These are phyloP conservation scores for Caenorhabditis becei DNA, from an alignment of 2,888 invertebrate genomes.

Conservation along the genomic window DNA sequence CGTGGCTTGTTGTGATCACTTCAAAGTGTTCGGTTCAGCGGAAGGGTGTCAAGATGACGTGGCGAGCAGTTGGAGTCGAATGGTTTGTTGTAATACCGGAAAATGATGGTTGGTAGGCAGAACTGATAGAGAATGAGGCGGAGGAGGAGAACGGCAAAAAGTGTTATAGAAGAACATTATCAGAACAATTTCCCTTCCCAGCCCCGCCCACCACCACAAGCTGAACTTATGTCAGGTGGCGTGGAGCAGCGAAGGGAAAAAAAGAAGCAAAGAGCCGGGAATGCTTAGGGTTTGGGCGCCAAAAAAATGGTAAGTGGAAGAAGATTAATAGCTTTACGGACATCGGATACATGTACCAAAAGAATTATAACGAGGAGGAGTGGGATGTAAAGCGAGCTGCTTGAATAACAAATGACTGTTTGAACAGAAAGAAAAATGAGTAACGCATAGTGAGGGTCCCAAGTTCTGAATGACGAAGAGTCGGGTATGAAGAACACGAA, in stretches of 20 bases:
- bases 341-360: slow-evolving; percentile 60
- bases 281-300: slow-evolving; percentile 36
- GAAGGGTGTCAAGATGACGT: slow-evolving; percentile 22
- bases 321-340: slow-evolving; percentile 61
- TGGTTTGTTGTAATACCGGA: slow-evolving; percentile 59
- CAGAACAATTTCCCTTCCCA: slow-evolving; percentile 39
- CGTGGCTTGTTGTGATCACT: not conserved
- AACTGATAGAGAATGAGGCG: slow-evolving; percentile 29
- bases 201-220: slow-evolving; percentile 53
- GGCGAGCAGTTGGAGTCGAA: slow-evolving; percentile 35
- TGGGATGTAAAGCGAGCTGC: slow-evolving; percentile 57
- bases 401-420: slow-evolving; percentile 62
- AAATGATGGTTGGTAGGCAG: slow-evolving; percentile 34
- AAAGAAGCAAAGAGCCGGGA: slow-evolving; percentile 29
- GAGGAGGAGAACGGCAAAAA: slow-evolving; percentile 37
- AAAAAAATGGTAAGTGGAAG: slow-evolving; percentile 59
- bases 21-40: slow-evolving; percentile 14
- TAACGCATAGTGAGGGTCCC: slow-evolving; percentile 16
- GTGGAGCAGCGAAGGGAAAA: slow-evolving; percentile 27
- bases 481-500: slow-evolving; percentile 8
- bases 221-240: slow-evolving; percentile 59
- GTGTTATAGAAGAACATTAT: slow-evolving; percentile 48
- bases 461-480: slow-evolving; percentile 14
- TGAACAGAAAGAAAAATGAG: slow-evolving; percentile 46
- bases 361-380: slow-evolving; percentile 56